phyloP scores from a whole-genome alignment of 2,113 vertebrate genomes.

The Mustelus asterias region DNA sequence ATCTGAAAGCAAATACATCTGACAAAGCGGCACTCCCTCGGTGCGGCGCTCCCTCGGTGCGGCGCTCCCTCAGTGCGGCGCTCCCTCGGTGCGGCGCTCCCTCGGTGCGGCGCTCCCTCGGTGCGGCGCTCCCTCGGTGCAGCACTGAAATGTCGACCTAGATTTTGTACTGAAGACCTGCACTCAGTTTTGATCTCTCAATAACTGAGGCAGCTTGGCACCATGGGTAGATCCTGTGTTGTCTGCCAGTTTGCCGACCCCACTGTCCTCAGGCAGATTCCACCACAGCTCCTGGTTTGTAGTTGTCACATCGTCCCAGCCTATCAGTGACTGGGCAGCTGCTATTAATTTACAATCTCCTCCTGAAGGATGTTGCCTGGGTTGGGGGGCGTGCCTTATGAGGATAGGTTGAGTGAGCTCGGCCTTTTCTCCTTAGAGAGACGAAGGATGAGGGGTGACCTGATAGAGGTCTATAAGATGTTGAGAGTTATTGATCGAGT shows the following conservation, averaged over 20 bases:
- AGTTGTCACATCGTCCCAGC: background rate
- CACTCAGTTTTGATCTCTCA: background rate
- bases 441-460: too few species aligned
- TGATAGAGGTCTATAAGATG: too few species aligned
- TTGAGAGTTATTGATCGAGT: too few species aligned
- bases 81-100: too few species aligned
- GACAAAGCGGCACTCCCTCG: background rate
- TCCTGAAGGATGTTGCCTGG: too few species aligned
- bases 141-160: background rate
- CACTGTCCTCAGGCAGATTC: background rate
- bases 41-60: too few species aligned
- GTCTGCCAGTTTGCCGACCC: background rate
- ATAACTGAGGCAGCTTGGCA: background rate
- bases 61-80: too few species aligned
- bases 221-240: background rate
- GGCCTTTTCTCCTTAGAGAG: too few species aligned
- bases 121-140: background rate
- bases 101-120: too few species aligned
- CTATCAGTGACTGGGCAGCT: background rate
- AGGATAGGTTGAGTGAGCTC: too few species aligned
- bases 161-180: background rate
- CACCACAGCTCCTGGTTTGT: too few species aligned
- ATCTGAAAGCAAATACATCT: background rate
- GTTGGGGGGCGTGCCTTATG: too few species aligned
- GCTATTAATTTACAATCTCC: background rate